Evolutionary conservation across 2,888 invertebrate species (phyloP).

Genomic region (Acheta domesticus): DNA sequence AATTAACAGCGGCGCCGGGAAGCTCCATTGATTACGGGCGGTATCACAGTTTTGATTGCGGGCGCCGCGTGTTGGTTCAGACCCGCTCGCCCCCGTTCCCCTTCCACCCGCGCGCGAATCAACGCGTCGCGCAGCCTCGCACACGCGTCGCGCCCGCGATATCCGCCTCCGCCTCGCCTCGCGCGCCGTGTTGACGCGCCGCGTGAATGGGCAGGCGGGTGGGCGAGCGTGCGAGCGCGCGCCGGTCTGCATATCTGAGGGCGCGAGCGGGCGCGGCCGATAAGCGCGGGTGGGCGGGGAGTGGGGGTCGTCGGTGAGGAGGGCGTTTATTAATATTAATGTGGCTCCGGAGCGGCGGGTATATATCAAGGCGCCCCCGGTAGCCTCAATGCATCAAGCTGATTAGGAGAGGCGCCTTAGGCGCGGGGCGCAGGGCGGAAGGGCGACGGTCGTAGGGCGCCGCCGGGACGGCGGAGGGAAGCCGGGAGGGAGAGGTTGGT

Average conservation of each 20-base stretch:
- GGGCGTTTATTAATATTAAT: background rate
- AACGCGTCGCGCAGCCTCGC: too few species aligned
- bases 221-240: background rate
- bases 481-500: too few species aligned
- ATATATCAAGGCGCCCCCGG: constrained; percentile 2
- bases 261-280: too few species aligned
- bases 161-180: too few species aligned
- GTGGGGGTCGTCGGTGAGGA: background rate
- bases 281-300: background rate
- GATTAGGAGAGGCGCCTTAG: background rate
- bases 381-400: constrained; percentile 3
- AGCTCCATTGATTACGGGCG: background rate
- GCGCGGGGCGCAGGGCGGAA: too few species aligned
- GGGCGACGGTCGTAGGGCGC: too few species aligned
- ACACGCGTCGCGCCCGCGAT: too few species aligned
- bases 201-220: background rate
- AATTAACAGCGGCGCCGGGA: background rate
- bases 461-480: too few species aligned
- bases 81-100: background rate
- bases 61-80: background rate
- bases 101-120: too few species aligned
- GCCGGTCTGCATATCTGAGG: background rate
- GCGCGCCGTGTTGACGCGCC: too few species aligned
- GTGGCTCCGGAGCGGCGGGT: background rate
- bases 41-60: constrained; percentile 18